Conservation (phyloP, 1,140 invertebrate genomes). For the Whitmania pigra region DNA sequence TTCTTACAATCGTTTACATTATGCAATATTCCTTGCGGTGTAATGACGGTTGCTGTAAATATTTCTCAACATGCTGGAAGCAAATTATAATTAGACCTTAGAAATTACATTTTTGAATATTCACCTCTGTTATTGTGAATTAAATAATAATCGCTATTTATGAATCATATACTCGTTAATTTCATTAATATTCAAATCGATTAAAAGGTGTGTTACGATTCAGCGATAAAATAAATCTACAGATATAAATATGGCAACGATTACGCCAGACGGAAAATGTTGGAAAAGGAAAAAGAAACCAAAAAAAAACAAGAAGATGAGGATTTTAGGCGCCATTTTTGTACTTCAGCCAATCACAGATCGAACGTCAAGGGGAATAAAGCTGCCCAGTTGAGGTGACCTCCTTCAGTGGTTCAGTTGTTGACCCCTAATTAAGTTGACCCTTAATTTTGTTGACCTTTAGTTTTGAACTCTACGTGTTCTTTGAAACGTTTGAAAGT, state of each 20-base stretch:
- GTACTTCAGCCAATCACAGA: not conserved
- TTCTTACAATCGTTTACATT: not conserved
- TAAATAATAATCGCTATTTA: no score
- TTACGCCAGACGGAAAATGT: not conserved
- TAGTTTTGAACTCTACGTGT: no score
- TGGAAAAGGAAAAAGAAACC: not conserved
- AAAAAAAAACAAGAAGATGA: not conserved
- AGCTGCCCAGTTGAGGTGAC: constrained; percentile 3
- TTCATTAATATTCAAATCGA: not conserved
- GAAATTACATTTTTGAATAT: no score
- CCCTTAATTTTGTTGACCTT: no score
- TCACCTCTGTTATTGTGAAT: no score
- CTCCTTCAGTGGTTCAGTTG: not conserved
- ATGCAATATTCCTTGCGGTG: not conserved
- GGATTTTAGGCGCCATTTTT: not conserved
- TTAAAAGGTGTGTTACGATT: no score
- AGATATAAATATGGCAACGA: constrained; percentile 9
- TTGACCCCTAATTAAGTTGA: no score
- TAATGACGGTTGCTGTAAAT: no score
- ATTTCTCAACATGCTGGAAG: no score
- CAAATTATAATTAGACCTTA: no score
- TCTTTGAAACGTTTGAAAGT: no score
- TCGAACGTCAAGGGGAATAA: constrained; percentile 6
- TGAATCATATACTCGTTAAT: not conserved
- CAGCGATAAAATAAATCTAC: no score